Evolutionary conservation across 2,113 vertebrate genomes (phyloP), one percentile per base, ranked within the genome.

Genomic region (Antechinus stuartii): DNA sequence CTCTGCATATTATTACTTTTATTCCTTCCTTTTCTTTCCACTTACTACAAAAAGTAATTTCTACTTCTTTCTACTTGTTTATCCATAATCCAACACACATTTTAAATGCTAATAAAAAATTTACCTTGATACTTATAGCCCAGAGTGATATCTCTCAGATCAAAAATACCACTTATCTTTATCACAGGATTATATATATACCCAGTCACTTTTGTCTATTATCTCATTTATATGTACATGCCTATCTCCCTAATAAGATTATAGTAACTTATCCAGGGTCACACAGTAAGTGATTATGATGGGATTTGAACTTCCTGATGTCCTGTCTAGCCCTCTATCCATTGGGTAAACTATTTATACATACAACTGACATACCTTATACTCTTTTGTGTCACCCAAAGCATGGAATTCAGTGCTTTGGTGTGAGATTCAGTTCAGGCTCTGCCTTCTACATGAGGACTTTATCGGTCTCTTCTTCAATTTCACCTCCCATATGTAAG

Each of bases 181-280:
- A 76, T 35, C 35, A n/a, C 61, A n/a, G 16, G 61, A n/a, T 68
- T 68, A 19, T 12, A 35, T 68, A 19, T 12, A 35, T 16, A n/a
- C 30, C 30, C 61, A 68, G 61, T n/a, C 30, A 35, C 61, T 68
- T 76, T 76, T 76, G 30, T 76, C 61, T 14, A 3, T 35, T 93
- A 97, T 92, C 95, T 97, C 96, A 97, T 90, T 95, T 97, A 92
- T 98, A 95, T 97, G 97, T 97, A 97, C 90, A 56, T 92, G 90
- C 96, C 95, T 97, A 61, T 97, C 96, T 97, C 96, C 95, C 91
- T 92, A 96, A 91, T 54, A 96, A 94, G 94, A 95, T 97, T 91
- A 95, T 91, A 42, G n/a, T 84, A n/a, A 42, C 35, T 8, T 42
- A 22, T 26, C n/a, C 68, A 84, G 19, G 19, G 1, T 84, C 68